phyloP scores from a whole-genome alignment of 2,797 vertebrate species.

The Arctocebus calabarensis region DNA sequence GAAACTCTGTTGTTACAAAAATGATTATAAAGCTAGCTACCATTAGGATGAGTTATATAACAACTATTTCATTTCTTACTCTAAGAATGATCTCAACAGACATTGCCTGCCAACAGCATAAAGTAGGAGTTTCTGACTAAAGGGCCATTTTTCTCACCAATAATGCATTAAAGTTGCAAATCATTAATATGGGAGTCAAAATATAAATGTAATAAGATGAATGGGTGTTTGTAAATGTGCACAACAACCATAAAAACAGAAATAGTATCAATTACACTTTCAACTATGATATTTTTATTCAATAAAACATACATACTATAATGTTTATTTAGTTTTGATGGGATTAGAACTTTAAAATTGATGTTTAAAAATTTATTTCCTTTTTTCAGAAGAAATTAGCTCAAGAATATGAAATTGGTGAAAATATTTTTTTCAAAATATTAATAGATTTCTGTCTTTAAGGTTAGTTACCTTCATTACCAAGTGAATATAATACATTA shows the following conservation, averaged over 20 bases:
- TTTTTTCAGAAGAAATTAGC: not conserved
- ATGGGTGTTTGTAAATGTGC: not conserved
- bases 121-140: slow-evolving; percentile 35
- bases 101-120: slow-evolving; percentile 26
- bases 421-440: not conserved
- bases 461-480: not conserved
- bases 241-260: not conserved
- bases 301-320: slow-evolving; percentile 2
- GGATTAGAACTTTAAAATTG: not conserved
- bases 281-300: not conserved
- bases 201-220: not conserved
- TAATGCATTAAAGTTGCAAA: slow-evolving; percentile 54
- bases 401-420: not conserved
- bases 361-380: not conserved
- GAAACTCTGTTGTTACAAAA: not conserved
- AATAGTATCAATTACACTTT: not conserved
- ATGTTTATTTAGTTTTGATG: slow-evolving; percentile 18
- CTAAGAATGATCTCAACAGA: not conserved
- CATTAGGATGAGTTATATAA: slow-evolving; percentile 25
- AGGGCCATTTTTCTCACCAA: slow-evolving; percentile 21
- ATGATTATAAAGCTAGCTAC: slow-evolving; percentile 14
- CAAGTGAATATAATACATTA: not conserved
- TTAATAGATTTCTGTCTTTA: not conserved
- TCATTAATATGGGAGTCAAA: slow-evolving; percentile 35
- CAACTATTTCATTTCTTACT: slow-evolving; percentile 53